These are phyloP conservation scores for Erpetoichthys calabaricus DNA, from an alignment of 2,797 vertebrate genomes.

Conservation along the genomic window DNA sequence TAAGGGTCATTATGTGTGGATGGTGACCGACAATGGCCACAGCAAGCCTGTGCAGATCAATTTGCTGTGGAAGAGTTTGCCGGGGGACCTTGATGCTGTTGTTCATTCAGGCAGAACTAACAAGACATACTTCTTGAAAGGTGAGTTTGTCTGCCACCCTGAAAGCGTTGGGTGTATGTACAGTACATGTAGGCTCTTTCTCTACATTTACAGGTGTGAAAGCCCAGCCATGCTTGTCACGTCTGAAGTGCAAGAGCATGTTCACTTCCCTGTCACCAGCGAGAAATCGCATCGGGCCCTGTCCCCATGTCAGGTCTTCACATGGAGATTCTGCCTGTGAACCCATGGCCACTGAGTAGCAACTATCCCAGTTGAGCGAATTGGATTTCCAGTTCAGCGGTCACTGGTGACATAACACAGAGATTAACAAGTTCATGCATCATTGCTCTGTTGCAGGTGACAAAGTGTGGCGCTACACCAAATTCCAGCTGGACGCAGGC, in stretches of 20 bases:
- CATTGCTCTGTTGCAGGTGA: conserved; percentile 34
- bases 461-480: conserved; percentile 60
- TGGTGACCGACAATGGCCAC: conserved; percentile 55
- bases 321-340: too few species aligned
- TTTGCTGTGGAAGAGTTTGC: conserved; percentile 59
- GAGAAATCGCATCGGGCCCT: too few species aligned
- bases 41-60: conserved; percentile 50
- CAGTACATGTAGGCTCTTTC: background rate
- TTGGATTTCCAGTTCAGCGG: too few species aligned
- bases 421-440: too few species aligned
- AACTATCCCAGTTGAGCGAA: too few species aligned
- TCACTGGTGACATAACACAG: too few species aligned
- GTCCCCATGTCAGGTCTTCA: too few species aligned
- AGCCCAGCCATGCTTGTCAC: too few species aligned
- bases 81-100: conserved; percentile 62
- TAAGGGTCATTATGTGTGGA: conserved; percentile 74
- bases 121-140: conserved; percentile 75
- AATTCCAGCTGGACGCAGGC: conserved; percentile 53
- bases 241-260: too few species aligned
- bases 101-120: conserved; percentile 67
- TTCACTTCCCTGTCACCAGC: too few species aligned
- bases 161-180: background rate
- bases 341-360: too few species aligned
- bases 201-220: too few species aligned
- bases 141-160: conserved; percentile 25